These are phyloP conservation scores for Arizona elegans DNA, from an alignment of 2,113 vertebrate species.

Conservation along the genomic window DNA sequence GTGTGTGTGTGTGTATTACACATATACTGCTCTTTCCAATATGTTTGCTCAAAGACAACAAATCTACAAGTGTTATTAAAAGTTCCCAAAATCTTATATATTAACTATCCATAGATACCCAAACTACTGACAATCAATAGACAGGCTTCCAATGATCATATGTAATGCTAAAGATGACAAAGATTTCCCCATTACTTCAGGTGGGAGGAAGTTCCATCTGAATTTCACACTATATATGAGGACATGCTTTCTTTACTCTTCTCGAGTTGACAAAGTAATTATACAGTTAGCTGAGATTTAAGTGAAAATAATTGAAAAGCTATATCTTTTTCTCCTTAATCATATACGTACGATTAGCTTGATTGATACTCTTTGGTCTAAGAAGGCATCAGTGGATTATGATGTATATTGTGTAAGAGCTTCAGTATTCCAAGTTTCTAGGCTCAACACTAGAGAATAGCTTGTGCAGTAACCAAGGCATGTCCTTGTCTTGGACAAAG, in stretches of 20 bases:
- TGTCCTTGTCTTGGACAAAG: not conserved
- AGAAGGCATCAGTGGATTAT: not conserved
- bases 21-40: not conserved
- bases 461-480: not conserved
- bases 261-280: not conserved
- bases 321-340: not conserved
- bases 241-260: not conserved
- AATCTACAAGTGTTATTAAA: not conserved
- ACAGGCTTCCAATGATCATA: not conserved
- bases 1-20: not conserved
- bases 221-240: not conserved
- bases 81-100: not conserved
- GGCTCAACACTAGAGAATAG: not conserved
- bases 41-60: not conserved
- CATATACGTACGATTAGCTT: not conserved
- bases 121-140: not conserved
- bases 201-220: not conserved
- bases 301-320: not conserved
- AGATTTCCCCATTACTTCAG: not conserved
- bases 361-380: not conserved
- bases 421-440: not conserved
- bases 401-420: not conserved
- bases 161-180: not conserved
- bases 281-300: not conserved
- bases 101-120: not conserved